Conservation (phyloP, 2,113 vertebrate genomes). For the Megaceryle maxima region DNA sequence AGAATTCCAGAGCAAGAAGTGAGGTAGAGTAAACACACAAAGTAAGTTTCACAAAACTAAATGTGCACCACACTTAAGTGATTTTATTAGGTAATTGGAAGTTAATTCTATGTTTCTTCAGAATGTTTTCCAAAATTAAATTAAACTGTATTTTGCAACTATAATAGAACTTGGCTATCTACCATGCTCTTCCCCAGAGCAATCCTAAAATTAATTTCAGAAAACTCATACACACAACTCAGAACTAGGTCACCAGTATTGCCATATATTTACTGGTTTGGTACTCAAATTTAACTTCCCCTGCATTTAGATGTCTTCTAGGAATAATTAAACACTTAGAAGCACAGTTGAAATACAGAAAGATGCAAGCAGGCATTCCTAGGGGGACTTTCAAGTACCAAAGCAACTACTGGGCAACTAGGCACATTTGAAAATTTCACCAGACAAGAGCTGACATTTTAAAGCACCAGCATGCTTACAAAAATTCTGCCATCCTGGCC, state of each 20-base stretch:
- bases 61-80: background rate
- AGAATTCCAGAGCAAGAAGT: slow-evolving; percentile 56
- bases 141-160: background rate
- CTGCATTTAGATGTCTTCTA: background rate
- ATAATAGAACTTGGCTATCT: background rate
- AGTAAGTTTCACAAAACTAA: slow-evolving; percentile 30
- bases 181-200: background rate
- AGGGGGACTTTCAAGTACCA: background rate
- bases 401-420: background rate
- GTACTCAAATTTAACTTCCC: background rate
- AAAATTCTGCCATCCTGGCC: background rate
- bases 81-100: slow-evolving; percentile 26
- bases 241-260: background rate
- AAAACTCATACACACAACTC: background rate
- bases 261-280: background rate
- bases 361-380: background rate
- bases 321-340: background rate
- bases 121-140: background rate
- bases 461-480: background rate
- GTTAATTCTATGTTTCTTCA: slow-evolving; percentile 24
- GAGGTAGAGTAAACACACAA: slow-evolving; percentile 58
- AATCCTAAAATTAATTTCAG: background rate
- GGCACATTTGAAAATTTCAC: background rate
- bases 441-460: background rate
- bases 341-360: background rate